A percentile compares a stretch with the other conserved stretches of the same genome.
These are phyloP conservation scores for Lagodon rhomboides DNA, from an alignment of 2,797 vertebrate genomes.

Conservation along the genomic window DNA sequence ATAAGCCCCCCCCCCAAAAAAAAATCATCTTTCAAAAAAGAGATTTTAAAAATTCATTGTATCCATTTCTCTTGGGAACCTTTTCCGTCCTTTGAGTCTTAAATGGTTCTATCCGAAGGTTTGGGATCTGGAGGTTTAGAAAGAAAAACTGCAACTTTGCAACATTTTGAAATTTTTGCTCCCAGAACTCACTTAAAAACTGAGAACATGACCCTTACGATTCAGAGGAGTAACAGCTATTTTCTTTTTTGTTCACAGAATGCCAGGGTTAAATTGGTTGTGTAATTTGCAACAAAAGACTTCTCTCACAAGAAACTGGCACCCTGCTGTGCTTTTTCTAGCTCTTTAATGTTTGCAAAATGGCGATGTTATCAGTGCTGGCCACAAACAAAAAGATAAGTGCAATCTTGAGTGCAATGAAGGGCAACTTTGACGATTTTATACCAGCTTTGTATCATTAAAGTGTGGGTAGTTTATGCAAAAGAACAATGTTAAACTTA, in stretches of 20 bases:
- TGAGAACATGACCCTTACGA: constrained; percentile 5
- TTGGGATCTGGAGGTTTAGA: constrained; percentile 12
- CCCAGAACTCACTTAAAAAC: background rate
- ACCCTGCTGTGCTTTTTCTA: background rate
- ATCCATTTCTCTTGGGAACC: constrained; percentile 6
- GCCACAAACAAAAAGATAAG: background rate
- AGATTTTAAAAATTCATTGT: constrained; percentile 46
- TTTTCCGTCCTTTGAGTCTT: constrained; percentile 24
- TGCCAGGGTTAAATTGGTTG: constrained; percentile 13
- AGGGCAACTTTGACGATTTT: too few species aligned
- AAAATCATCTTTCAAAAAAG: background rate
- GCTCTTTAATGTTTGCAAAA: constrained; percentile 12
- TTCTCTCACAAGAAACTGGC: background rate
- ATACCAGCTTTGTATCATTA: too few species aligned
- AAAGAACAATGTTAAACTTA: too few species aligned
- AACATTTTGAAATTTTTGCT: background rate
- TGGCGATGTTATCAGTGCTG: constrained; percentile 2
- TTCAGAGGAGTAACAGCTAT: background rate
- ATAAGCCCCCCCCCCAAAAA: background rate
- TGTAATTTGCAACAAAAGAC: constrained; percentile 12
- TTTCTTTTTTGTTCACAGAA: constrained; percentile 1
- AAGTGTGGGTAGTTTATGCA: too few species aligned
- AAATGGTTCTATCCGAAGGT: constrained; percentile 36
- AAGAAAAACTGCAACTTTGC: constrained; percentile 9
- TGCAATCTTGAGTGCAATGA: background rate